Base-by-base conservation (phyloP, 2,888 invertebrate species). In the Rugalucina vietnamica region DNA sequence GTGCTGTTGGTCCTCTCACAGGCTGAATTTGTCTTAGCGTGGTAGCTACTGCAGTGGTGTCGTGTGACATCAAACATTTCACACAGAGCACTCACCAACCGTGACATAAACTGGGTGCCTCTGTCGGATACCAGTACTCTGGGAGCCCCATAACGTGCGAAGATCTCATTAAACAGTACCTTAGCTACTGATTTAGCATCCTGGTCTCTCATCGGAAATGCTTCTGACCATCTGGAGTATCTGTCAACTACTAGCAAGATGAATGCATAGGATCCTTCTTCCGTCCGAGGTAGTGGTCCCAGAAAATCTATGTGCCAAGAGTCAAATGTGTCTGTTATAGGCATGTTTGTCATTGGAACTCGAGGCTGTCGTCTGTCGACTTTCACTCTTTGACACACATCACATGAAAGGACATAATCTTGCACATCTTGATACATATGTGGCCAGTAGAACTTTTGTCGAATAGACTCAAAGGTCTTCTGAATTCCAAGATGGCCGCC, bases 241-340 rank as follows among this genome's bases (percentile, higher is more conserved):
- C 69, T 81, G n/a, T 89, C 86, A 21, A 87, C 86, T 29, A 86
- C 70, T 27, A 88, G 71, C 3, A 78, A 27, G 0, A 78, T 75
- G 29, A 79, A 73, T 8, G 34, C n/a, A 37, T 80, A 80, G 12
- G 43, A 39, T 18, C 75, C 65, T 54, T 32, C 24, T 39, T 70
- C 69, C 1, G 88, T 37, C 3, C 24, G 72, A n/a, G 76, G 72
- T n/a, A n/a, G n/a, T n/a, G n/a, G n/a, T 34, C 79, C 71, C 27
- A 72, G 24, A 24, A 79, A 60, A 32, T 79, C 79, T 60, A 79
- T 73, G 36, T 79, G 79, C 39, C 49, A 76, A n/a, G 27, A 65
- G 12, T 65, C 34, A 49, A 81, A 81, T 18, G 34, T 18, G 3
- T 70, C 65, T 3, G 60, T 36, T 1, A 70, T 21, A 4, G 71